Evolutionary conservation across 2,888 invertebrate genomes (phyloP), one percentile per base, ranked within the genome.

Genomic region (Plebejus argus): DNA sequence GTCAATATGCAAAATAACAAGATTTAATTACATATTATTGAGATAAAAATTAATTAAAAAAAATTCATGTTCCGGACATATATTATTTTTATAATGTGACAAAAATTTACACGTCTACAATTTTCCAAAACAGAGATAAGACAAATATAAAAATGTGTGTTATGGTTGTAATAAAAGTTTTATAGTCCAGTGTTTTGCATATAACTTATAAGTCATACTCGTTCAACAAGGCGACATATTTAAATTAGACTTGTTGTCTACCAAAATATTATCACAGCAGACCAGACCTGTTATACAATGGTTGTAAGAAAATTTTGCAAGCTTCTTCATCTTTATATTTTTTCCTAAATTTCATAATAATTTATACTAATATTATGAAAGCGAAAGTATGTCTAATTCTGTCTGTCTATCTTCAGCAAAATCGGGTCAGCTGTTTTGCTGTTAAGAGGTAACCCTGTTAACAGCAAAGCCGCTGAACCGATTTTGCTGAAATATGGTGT

Each of bases 1-100:
- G 35, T 1, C 35, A 39, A 39, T 39, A 56, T n/a, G n/a, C n/a
- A n/a, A n/a, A n/a, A n/a, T n/a, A n/a, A n/a, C n/a, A n/a, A n/a
- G n/a, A n/a, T n/a, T n/a, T n/a, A n/a, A n/a, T n/a, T n/a, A n/a
- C n/a, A n/a, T n/a, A n/a, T n/a, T n/a, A n/a, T 1, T 20, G 12
- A 61, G 23, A 23, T 23, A 61, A 61, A 71, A 71, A 39, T 4
- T 12, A 7, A 39, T 39, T 10, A 18, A 39, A 20, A n/a, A 70
- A 39, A 3, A 70, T n/a, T 70, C 10, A 39, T 39, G 20, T 18
- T 28, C 35, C 39, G 10, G 45, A 45, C 12, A 20, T 18, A 70
- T n/a, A n/a, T n/a, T n/a, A n/a, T n/a, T n/a, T n/a, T 71, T 71
- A 71, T 20, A 20, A 71, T n/a, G 71, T 39, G 71, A 71, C 35